Percentiles rank a stretch among this genome's conserved stretches.
Conservation (phyloP, 37 sponge, comb jelly and placozoan genomes). For the Ianthella basta region DNA sequence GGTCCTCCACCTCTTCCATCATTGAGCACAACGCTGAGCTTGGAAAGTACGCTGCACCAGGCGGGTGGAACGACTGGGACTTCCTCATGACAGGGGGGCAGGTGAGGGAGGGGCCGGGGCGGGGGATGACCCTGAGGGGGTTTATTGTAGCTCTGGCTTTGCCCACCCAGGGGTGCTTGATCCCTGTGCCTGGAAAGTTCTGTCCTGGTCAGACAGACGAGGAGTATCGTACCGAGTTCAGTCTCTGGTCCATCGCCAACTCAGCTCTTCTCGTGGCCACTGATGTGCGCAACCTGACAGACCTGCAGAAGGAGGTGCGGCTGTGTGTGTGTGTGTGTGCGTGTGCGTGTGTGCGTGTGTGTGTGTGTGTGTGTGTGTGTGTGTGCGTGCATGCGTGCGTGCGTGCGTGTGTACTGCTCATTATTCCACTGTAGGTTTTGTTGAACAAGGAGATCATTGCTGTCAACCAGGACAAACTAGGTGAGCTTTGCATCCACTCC, state of each 20-base stretch:
- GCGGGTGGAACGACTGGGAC: constrained; percentile 94
- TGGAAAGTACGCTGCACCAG: constrained; percentile 77
- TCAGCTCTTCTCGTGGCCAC: constrained; percentile 77
- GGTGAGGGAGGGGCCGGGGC: constrained; percentile 33
- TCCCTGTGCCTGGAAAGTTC: constrained; percentile 16
- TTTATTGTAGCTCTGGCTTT: neutral
- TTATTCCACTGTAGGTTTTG: constrained; percentile 45
- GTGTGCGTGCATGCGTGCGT: too few species aligned
- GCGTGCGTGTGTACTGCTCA: too few species aligned
- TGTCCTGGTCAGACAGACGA: constrained; percentile 86
- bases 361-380: too few species aligned
- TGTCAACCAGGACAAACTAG: constrained; percentile 74
- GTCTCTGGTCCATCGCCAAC: constrained; percentile 73
- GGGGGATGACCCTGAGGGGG: neutral
- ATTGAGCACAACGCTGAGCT: constrained; percentile 74
- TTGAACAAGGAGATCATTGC: constrained; percentile 81
- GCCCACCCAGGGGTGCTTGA: constrained; percentile 54
- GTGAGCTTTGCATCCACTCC: constrained; percentile 16
- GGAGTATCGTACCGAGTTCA: constrained; percentile 85
- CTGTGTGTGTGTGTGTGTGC: neutral
- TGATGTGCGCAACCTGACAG: constrained; percentile 79
- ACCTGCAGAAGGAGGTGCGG: constrained; percentile 63
- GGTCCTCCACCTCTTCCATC: constrained; percentile 76
- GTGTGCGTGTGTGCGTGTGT: neutral
- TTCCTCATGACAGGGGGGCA: constrained; percentile 92